Evolutionary conservation across 23 tunicate species (phyloP).

Genomic region (Halocynthia roretzi): DNA sequence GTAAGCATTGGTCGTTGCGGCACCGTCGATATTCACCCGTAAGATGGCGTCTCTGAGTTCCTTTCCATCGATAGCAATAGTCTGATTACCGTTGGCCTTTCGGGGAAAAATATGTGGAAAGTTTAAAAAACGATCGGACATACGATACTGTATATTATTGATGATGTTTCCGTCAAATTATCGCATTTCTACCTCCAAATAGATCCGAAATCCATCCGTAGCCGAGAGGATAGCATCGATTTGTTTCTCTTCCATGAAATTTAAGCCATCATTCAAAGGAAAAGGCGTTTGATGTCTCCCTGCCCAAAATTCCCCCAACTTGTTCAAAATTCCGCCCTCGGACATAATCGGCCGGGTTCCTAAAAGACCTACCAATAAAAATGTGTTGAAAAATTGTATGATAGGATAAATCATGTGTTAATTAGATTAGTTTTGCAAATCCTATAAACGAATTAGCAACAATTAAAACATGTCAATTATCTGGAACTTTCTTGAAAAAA

Average conservation of each 20-base stretch:
- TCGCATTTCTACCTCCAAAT: not conserved
- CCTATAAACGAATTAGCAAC: not conserved
- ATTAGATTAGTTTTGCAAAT: not conserved
- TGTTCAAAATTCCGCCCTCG: not conserved
- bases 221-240: slow-evolving; percentile 3
- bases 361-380: slow-evolving; percentile 3
- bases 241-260: slow-evolving; percentile 1
- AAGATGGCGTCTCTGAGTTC: slow-evolving; percentile 20
- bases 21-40: slow-evolving; percentile 8
- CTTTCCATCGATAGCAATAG: slow-evolving; percentile 3
- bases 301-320: slow-evolving; percentile 1
- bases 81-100: not conserved
- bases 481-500: too few relatives aligned
- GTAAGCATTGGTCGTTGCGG: not conserved
- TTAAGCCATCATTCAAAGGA: slow-evolving; percentile 5
- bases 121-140: not conserved
- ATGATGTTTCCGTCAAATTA: not conserved
- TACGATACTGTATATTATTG: not conserved
- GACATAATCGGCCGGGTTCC: slow-evolving; percentile 18
- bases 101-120: not conserved
- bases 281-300: not conserved
- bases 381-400: not conserved
- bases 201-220: slow-evolving; percentile 1
- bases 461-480: not conserved
- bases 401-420: not conserved